A percentile compares a stretch with the other conserved stretches of the same genome.
phyloP scores from a whole-genome alignment of 2,797 vertebrate species.

The Prunella strophiata region DNA sequence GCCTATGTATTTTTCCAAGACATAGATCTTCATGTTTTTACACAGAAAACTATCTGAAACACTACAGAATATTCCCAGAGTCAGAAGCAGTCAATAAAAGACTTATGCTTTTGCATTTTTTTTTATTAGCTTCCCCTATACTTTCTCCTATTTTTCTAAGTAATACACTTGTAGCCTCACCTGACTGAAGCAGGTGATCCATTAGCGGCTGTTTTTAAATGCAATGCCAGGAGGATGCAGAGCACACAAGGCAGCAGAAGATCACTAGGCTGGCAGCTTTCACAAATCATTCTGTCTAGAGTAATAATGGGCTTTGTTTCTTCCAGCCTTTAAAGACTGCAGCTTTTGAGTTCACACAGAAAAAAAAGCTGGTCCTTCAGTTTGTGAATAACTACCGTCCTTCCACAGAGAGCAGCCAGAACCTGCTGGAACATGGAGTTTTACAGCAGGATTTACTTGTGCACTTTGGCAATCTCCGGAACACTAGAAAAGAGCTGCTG shows the following conservation, averaged over 20 bases:
- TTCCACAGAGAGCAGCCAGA: neutral
- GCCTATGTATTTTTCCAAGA: neutral
- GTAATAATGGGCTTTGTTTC: neutral
- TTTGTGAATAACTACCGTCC: neutral
- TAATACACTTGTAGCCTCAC: neutral
- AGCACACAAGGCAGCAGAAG: neutral
- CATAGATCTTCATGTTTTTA: neutral
- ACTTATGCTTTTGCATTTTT: neutral
- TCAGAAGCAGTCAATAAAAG: neutral
- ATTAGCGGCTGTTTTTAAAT: conserved; percentile 42
- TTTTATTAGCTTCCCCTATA: neutral
- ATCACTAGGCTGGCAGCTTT: neutral
- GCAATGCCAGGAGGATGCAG: neutral
- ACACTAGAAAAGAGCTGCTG: neutral
- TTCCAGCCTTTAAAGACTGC: neutral
- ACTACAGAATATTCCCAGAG: neutral
- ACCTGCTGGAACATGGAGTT: neutral
- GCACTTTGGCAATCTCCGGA: neutral
- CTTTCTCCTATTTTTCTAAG: neutral
- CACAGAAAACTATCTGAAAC: neutral
- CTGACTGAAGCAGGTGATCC: neutral
- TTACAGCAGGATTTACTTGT: neutral
- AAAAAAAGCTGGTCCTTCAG: neutral
- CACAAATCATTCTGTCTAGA: neutral
- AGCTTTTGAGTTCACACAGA: neutral